phyloP scores from a whole-genome alignment of 2,797 vertebrate species.

The Erpetoichthys calabaricus region DNA sequence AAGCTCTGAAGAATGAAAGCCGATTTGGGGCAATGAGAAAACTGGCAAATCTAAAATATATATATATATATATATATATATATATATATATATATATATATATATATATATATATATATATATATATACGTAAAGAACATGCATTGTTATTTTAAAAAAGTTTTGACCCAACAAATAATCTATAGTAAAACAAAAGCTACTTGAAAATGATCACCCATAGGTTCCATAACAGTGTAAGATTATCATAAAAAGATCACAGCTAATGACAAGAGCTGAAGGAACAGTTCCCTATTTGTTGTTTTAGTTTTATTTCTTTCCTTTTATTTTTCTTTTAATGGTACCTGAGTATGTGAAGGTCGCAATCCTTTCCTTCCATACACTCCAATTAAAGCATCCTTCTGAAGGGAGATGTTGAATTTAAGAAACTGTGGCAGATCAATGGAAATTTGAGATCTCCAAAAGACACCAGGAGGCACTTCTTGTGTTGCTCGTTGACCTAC shows the following conservation, averaged over 20 bases:
- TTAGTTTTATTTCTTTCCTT: not conserved
- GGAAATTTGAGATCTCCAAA: constrained; percentile 86
- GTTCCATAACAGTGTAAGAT: not conserved
- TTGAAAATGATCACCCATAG: not conserved
- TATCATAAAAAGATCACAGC: no score
- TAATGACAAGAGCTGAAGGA: not conserved
- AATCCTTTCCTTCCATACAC: constrained; percentile 93
- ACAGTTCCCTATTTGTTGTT: not conserved
- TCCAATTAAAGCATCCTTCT: constrained; percentile 91
- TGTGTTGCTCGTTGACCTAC: constrained; percentile 72
- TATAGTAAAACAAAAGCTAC: not conserved
- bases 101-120: not conserved
- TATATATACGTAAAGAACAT: no score
- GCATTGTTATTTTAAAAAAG: no score
- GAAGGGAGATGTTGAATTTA: constrained; percentile 97
- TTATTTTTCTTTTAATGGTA: constrained; percentile 23
- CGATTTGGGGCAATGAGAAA: not conserved
- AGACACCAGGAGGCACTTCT: constrained; percentile 79
- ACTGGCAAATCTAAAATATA: not conserved
- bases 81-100: not conserved
- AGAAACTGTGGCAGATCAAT: constrained; percentile 86
- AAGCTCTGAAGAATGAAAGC: not conserved
- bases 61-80: not conserved
- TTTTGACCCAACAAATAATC: not conserved
- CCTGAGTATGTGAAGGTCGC: constrained; percentile 92